Conservation (phyloP, 2,113 vertebrate species). For the Pollachius pollachius region DNA sequence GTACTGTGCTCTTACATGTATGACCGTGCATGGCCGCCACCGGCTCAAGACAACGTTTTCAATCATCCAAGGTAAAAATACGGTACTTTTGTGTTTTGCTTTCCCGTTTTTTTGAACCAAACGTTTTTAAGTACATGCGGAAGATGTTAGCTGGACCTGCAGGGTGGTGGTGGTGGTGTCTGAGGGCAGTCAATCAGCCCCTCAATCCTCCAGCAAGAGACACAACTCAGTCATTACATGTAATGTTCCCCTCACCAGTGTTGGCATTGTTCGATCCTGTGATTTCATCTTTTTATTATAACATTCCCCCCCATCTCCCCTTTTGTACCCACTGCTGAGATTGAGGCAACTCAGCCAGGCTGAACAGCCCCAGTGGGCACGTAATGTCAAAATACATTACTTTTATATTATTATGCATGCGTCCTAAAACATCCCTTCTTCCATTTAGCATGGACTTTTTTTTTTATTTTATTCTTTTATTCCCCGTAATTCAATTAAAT, state of each 20-base stretch:
- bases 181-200: too few species aligned
- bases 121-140: not conserved
- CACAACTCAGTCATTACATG: too few species aligned
- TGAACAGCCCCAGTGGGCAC: not conserved
- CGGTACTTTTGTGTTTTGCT: slow-evolving; percentile 10
- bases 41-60: slow-evolving; percentile 27
- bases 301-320: too few species aligned
- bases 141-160: not conserved
- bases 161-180: not conserved
- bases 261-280: too few species aligned
- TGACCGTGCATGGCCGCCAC: slow-evolving; percentile 25
- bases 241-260: too few species aligned
- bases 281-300: too few species aligned
- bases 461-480: not conserved
- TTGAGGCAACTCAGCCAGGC: not conserved
- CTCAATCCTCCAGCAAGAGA: too few species aligned
- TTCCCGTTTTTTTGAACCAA: not conserved
- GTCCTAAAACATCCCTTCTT: not conserved
- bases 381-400: slow-evolving; percentile 12
- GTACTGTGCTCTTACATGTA: slow-evolving; percentile 43
- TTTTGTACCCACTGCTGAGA: too few species aligned
- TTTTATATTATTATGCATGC: slow-evolving; percentile 19
- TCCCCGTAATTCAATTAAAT: slow-evolving; percentile 39
- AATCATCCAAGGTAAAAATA: slow-evolving; percentile 36
- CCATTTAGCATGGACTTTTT: slow-evolving; percentile 13